Percentiles rank a stretch among this genome's conserved stretches.
Evolutionary conservation across 2,888 invertebrate genomes (phyloP).

Genomic region (Ichneumon xanthorius): DNA sequence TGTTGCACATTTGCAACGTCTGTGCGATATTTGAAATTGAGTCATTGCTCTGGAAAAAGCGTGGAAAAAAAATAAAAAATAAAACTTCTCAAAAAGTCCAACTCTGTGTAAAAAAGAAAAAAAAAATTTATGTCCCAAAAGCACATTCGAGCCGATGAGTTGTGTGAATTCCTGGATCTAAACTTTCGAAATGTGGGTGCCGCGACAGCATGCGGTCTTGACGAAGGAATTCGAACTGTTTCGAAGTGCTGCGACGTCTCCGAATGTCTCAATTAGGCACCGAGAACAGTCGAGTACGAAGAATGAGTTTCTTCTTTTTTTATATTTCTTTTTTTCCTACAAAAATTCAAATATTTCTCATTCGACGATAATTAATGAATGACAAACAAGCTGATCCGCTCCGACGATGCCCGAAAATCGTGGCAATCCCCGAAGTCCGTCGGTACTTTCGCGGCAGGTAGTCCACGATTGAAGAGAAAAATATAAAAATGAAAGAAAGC

Average conservation of each 20-base stretch:
- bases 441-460: slow-evolving; percentile 51
- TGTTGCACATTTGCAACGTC: neutral
- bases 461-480: slow-evolving; percentile 35
- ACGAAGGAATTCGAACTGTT: slow-evolving; percentile 34
- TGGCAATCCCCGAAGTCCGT: slow-evolving; percentile 35
- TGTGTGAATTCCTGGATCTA: slow-evolving; percentile 14
- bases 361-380: slow-evolving; percentile 42
- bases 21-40: neutral
- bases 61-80: neutral
- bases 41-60: neutral
- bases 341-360: neutral
- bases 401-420: slow-evolving; percentile 47
- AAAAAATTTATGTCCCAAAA: neutral
- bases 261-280: slow-evolving; percentile 57
- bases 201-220: slow-evolving; percentile 36
- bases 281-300: neutral
- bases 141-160: neutral
- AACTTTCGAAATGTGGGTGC: slow-evolving; percentile 14
- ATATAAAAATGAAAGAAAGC: neutral
- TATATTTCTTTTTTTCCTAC: slow-evolving; percentile 8
- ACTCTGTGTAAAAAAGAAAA: neutral
- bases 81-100: neutral
- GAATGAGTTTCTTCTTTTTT: slow-evolving; percentile 4
- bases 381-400: slow-evolving; percentile 46
- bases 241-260: slow-evolving; percentile 43